Base-by-base conservation (phyloP, 2,888 invertebrate genomes). In the Blastobasis lacticolella region DNA sequence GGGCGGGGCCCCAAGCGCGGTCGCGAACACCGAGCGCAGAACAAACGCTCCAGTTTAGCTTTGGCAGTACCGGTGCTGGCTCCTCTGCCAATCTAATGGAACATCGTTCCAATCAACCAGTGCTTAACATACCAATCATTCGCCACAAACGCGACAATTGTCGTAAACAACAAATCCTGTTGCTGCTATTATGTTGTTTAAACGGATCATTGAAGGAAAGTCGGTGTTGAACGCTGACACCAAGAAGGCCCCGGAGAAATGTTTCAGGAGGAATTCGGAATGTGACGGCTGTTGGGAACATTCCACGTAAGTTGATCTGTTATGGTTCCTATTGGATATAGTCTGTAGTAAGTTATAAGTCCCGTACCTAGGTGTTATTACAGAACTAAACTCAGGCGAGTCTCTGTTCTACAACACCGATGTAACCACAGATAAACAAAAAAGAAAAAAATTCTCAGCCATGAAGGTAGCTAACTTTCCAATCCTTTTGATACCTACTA, bases 161-260 rank as follows among this genome's bases (percentile, higher is more conserved):
- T 69, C 75, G 86, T 56, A 88, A 88, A 67, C 86, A 87, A 71
- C 86, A 88, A 69, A 87, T 89, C 55, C 75, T 89, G 56, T 67
- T 89, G 38, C 69, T 89, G 57, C 73, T 89, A 85, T 75, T 89
- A 89, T 89, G 89, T 75, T 89, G 88, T 79, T 87, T 87, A 86
- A 89, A 89, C 88, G 88, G 86, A 77, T 89, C 88, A 74, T 89
- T 81, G 81, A 88, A 87, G 77, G 89, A 89, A 87, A 88, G 69
- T 83, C 88, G 81, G 73, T 87, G 87, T 79, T 89, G 88, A 89
- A 85, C 62, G 69, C 73, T 51, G 76, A 82, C 61, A 67, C 61
- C 49, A 77, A 73, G 69, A 78, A 66, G 54, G 78, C 73, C 57
- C 67, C 71, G 57, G 73, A 81, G 73, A 87, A 85, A 79, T 87